phyloP scores from a whole-genome alignment of 2,113 vertebrate species.

The Otus sunia region DNA sequence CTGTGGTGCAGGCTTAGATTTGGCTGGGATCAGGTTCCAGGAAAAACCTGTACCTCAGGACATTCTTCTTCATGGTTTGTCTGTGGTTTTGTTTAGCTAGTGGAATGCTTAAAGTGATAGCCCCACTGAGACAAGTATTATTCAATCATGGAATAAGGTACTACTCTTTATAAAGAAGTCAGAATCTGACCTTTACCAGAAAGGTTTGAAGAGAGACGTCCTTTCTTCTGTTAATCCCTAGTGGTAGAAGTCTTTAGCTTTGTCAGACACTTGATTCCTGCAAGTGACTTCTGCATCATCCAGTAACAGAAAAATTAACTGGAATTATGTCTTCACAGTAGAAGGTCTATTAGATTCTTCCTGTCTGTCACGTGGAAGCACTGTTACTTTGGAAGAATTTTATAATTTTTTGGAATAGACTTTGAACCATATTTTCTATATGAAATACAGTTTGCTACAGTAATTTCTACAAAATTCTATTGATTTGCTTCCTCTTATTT shows the following conservation, averaged over 20 bases:
- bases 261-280: not conserved
- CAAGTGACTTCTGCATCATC: not conserved
- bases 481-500: not conserved
- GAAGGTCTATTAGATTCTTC: not conserved
- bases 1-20: not conserved
- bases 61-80: not conserved
- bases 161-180: not conserved
- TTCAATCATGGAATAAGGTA: not conserved
- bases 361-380: not conserved
- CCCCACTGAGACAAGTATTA: not conserved
- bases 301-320: not conserved
- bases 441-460: not conserved
- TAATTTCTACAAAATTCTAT: not conserved
- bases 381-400: not conserved
- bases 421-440: not conserved
- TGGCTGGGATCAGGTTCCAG: not conserved
- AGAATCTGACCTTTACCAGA: not conserved
- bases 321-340: not conserved
- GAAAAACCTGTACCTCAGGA: not conserved
- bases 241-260: not conserved
- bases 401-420: not conserved
- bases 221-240: not conserved
- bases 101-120: not conserved
- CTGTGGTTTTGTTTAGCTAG: not conserved
- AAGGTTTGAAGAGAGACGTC: not conserved